These are phyloP conservation scores for Acropora tenuis DNA, from an alignment of 64 coral and sea anemone species.

Conservation along the genomic window DNA sequence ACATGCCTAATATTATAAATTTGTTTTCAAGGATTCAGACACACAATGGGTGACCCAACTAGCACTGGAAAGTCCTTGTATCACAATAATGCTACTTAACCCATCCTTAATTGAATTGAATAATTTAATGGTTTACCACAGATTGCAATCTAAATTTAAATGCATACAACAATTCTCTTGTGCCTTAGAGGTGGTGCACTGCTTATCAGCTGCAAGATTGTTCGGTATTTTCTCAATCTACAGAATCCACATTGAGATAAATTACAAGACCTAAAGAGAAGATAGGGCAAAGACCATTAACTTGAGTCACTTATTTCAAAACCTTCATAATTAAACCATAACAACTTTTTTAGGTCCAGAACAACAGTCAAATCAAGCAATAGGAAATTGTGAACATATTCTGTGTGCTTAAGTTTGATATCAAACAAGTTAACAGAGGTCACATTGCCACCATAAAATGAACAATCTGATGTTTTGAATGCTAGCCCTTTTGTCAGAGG, in stretches of 20 bases:
- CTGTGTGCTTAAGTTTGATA: too few species aligned
- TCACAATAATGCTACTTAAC: background rate
- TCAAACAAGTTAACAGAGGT: too few species aligned
- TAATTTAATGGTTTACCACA: background rate
- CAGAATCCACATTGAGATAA: constrained; percentile 36
- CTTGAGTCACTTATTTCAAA: background rate
- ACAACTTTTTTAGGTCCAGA: too few species aligned
- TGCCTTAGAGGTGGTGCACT: background rate
- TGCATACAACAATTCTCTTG: background rate
- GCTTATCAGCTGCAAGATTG: background rate
- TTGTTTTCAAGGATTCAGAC: background rate
- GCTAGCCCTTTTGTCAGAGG: too few species aligned
- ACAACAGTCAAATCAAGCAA: too few species aligned
- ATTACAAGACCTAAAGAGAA: constrained; percentile 7
- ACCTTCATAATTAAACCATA: too few species aligned
- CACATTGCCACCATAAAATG: too few species aligned
- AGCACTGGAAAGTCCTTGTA: background rate
- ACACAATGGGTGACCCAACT: background rate
- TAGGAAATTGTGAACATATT: too few species aligned
- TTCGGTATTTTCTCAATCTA: constrained; percentile 8
- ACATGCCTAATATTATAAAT: background rate
- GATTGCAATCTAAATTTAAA: too few species aligned
- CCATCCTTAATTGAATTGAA: background rate
- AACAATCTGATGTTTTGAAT: too few species aligned
- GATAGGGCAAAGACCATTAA: background rate